These are phyloP conservation scores for Timandra comae DNA, from an alignment of 2,888 invertebrate species.

Conservation along the genomic window DNA sequence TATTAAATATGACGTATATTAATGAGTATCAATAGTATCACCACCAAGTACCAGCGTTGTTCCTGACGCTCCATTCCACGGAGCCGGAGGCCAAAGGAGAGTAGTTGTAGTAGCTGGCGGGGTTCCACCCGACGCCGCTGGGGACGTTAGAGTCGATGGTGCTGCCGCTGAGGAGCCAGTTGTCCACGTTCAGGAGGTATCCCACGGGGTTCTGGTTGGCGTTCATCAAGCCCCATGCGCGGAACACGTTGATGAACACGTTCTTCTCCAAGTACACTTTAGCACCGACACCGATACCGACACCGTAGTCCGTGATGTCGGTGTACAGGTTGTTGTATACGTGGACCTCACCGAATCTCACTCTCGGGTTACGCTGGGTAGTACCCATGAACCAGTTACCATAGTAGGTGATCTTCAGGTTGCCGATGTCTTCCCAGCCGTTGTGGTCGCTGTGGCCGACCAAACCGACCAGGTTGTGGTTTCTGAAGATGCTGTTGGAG, in stretches of 20 bases:
- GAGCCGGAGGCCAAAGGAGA: constrained; percentile 1
- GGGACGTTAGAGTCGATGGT: constrained; percentile 1
- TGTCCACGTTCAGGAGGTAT: neutral
- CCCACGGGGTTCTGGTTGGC: constrained; percentile 4
- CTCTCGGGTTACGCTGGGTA: constrained; percentile 13
- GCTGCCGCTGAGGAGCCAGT: constrained; percentile 5
- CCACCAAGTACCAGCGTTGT: neutral
- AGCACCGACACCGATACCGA: constrained; percentile 10
- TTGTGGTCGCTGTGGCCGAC: constrained; percentile 12
- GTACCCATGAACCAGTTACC: constrained; percentile 16
- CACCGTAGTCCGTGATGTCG: constrained; percentile 8
- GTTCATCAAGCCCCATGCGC: constrained; percentile 8
- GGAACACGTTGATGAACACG: constrained; percentile 9
- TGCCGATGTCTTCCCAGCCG: constrained; percentile 6
- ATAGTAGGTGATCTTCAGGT: constrained; percentile 9
- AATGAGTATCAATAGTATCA: no score
- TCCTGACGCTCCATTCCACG: constrained; percentile 9
- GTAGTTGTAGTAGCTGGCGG: constrained; percentile 7
- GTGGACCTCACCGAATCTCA: constrained; percentile 17
- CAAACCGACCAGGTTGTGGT: constrained; percentile 13
- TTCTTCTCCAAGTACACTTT: constrained; percentile 13
- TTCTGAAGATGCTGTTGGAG: constrained; percentile 17
- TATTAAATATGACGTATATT: no score
- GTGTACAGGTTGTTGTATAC: constrained; percentile 18
- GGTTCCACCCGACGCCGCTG: constrained; percentile 4